A percentile compares a stretch with the other conserved stretches of the same genome.
Evolutionary conservation across 2,797 vertebrate species (phyloP).

Genomic region (Lacerta bilineata): DNA sequence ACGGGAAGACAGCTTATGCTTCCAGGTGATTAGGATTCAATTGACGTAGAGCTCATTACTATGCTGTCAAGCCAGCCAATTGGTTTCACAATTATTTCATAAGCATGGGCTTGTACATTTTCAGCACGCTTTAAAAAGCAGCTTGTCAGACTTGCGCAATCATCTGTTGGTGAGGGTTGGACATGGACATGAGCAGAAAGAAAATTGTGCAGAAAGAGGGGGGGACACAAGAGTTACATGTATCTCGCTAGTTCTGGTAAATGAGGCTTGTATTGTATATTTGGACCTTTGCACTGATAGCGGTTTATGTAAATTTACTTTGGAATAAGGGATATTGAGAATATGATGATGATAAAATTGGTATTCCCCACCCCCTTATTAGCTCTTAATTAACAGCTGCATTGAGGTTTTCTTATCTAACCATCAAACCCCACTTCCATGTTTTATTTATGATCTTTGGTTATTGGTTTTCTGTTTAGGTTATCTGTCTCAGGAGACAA

Average conservation of each 20-base stretch:
- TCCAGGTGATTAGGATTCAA: background rate
- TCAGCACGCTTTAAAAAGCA: constrained; percentile 9
- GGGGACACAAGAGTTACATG: background rate
- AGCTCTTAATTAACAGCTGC: background rate
- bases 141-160: background rate
- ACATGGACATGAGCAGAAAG: background rate
- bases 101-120: constrained; percentile 2
- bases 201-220: background rate
- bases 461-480: background rate
- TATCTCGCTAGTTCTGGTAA: background rate
- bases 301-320: background rate
- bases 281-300: background rate
- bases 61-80: constrained; percentile 41
- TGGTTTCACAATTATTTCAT: constrained; percentile 29
- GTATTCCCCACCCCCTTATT: background rate
- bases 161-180: background rate
- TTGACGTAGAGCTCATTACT: constrained; percentile 32
- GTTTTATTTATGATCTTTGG: background rate
- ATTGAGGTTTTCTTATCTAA: background rate
- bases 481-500: background rate
- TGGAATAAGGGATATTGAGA: background rate
- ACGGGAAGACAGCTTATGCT: background rate
- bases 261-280: background rate
- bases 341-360: background rate
- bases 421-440: background rate